These are phyloP conservation scores for Dendrolimus houi DNA, from an alignment of 2,888 invertebrate species.

Conservation along the genomic window DNA sequence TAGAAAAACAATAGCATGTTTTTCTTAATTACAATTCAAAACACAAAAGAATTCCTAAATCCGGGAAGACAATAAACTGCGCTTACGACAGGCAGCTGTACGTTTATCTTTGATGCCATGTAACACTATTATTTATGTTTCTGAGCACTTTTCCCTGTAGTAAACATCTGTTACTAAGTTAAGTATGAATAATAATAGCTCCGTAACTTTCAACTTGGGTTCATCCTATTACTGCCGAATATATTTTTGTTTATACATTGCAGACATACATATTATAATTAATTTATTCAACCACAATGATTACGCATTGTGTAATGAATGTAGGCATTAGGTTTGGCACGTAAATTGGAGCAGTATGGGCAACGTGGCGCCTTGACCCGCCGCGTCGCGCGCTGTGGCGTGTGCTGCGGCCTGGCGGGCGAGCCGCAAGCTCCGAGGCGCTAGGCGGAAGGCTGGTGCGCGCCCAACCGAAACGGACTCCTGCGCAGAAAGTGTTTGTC, in stretches of 20 bases:
- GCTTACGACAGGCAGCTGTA: too few relatives aligned
- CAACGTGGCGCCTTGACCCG: slow-evolving; percentile 47
- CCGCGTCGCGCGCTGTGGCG: slow-evolving; percentile 12
- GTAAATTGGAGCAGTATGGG: slow-evolving; percentile 37
- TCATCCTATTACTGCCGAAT: too few relatives aligned
- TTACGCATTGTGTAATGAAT: slow-evolving; percentile 20
- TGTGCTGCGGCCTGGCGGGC: slow-evolving; percentile 22
- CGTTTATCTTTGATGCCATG: too few relatives aligned
- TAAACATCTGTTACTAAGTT: too few relatives aligned
- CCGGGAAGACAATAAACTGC: too few relatives aligned
- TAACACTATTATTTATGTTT: too few relatives aligned
- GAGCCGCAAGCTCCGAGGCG: slow-evolving; percentile 21
- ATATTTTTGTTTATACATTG: not conserved
- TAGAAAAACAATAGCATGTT: too few relatives aligned
- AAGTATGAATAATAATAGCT: too few relatives aligned
- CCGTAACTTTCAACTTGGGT: too few relatives aligned
- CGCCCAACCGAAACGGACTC: slow-evolving; percentile 55
- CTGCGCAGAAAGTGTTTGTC: slow-evolving; percentile 72
- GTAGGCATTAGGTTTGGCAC: slow-evolving; percentile 17
- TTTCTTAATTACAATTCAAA: too few relatives aligned
- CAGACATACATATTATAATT: not conserved
- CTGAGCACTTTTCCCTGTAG: too few relatives aligned
- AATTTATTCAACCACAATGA: not conserved
- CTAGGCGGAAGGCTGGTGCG: slow-evolving; percentile 62
- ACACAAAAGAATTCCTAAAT: too few relatives aligned